A percentile compares a stretch with the other conserved stretches of the same genome.
Evolutionary conservation across 2,797 vertebrate species (phyloP).

Genomic region (Poeciliopsis infans): DNA sequence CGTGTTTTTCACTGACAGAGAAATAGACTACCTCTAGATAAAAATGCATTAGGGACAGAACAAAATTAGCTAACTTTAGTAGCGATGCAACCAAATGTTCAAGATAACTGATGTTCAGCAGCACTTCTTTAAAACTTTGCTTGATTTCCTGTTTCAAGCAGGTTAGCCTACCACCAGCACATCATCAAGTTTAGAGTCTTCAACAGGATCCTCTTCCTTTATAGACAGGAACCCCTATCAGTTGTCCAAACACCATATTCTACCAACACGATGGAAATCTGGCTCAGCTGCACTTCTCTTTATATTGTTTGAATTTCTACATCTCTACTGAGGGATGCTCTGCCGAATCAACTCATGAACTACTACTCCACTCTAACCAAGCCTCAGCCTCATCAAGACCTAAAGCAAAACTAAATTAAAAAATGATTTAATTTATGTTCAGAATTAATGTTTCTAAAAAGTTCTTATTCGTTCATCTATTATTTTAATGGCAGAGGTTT

Average conservation of each 20-base stretch:
- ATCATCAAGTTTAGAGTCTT: background rate
- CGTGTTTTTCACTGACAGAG: constrained; percentile 26
- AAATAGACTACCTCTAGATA: constrained; percentile 12
- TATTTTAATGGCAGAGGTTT: background rate
- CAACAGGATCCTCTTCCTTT: background rate
- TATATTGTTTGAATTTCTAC: too few relatives aligned
- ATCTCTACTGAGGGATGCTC: background rate
- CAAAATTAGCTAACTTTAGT: constrained; percentile 3
- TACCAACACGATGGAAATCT: background rate
- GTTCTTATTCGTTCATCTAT: background rate
- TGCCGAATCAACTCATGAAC: background rate
- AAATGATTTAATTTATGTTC: background rate
- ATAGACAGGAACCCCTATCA: background rate
- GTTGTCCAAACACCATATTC: background rate
- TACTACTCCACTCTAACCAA: background rate
- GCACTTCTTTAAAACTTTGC: background rate
- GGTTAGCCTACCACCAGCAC: background rate
- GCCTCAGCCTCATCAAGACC: background rate
- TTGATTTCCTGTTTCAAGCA: background rate
- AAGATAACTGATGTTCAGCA: background rate
- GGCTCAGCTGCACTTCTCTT: too few relatives aligned
- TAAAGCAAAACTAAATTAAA: background rate
- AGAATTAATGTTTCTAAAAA: background rate
- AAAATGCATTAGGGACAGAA: constrained; percentile 2
- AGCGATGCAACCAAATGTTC: background rate